Evolutionary conservation across 2,113 vertebrate genomes (phyloP), one percentile per base, ranked within the genome.

Genomic region (Ammospiza caudacuta): DNA sequence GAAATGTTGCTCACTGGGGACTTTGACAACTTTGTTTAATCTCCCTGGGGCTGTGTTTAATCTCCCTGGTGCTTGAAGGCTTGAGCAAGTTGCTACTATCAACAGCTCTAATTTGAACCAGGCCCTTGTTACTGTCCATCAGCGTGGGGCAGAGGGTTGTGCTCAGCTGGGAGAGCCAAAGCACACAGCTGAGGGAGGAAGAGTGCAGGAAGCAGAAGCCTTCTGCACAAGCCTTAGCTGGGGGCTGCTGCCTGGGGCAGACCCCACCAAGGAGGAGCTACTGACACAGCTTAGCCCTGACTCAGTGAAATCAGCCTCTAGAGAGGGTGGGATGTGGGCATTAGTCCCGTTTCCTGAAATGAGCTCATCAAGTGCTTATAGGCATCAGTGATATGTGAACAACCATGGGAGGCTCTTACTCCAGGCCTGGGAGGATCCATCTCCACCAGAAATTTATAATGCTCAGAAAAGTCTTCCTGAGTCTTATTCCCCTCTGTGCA

Each of bases 21-120:
- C 57, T 70, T 8, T 0, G n/a, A 51, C 69, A 67, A 54, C 29
- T 82, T 78, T 78, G 61, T 82, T 91, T 57, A 52, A 78, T 44
- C 44, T 87, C 66, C 44, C 21, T 0, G 3, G 61, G 57, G 35
- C 39, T 84, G 21, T 67, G 61, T 82, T 91, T 57, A 52, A 78
- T 44, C 44, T 87, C 66, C 44, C 21, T 0, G 3, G 61, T 67
- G 46, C 80, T 62, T 0, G 0, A n/a, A 80, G 17, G 22, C 55
- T 89, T 64, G 62, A 91, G 58, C 16, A 52, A 92, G 35, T 35
- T 70, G 28, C 52, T 85, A 6, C 44, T 54, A 25, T 41, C 47
- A 91, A 44, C 62, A 90, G n/a, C 62, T 78, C 16, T 79, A 18
- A 87, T 61, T 41, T 76, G 69, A 84, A 33, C 11, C 35, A 67